Evolutionary conservation across 35 echinoderm and acorn worm species (phyloP).

Genomic region (Lytechinus pictus): DNA sequence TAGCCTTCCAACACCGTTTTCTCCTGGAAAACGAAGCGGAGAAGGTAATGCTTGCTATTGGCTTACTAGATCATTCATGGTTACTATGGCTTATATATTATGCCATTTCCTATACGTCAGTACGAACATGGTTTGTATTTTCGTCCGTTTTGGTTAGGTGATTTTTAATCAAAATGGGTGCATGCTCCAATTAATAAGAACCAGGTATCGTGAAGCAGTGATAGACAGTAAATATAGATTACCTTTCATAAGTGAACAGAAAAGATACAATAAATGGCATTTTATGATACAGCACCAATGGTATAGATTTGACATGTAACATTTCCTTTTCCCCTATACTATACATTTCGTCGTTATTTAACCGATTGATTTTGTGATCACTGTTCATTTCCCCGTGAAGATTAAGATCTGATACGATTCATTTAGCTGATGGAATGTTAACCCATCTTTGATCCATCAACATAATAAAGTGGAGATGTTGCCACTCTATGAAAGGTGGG

Average conservation of each 20-base stretch:
- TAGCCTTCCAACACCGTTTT: background rate
- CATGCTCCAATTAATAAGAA: background rate
- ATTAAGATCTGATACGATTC: background rate
- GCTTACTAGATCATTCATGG: background rate
- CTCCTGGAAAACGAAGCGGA: background rate
- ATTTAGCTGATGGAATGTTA: background rate
- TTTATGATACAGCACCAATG: too few relatives aligned
- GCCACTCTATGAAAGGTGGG: background rate
- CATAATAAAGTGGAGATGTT: background rate
- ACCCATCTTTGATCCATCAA: background rate
- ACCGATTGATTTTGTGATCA: background rate
- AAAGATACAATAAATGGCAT: background rate
- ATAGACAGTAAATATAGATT: background rate
- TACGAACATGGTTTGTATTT: background rate
- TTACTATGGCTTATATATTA: background rate
- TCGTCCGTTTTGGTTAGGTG: background rate
- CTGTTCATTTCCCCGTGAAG: background rate
- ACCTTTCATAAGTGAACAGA: background rate
- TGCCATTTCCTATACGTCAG: background rate
- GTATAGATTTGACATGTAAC: too few relatives aligned
- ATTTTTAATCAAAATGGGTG: background rate
- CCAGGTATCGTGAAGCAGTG: background rate
- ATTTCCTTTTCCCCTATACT: background rate
- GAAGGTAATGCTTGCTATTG: background rate
- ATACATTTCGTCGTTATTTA: background rate